Evolutionary conservation across 2,888 invertebrate genomes (phyloP), one percentile per base, ranked within the genome.

Genomic region (Lissocephala sabroskyi): DNA sequence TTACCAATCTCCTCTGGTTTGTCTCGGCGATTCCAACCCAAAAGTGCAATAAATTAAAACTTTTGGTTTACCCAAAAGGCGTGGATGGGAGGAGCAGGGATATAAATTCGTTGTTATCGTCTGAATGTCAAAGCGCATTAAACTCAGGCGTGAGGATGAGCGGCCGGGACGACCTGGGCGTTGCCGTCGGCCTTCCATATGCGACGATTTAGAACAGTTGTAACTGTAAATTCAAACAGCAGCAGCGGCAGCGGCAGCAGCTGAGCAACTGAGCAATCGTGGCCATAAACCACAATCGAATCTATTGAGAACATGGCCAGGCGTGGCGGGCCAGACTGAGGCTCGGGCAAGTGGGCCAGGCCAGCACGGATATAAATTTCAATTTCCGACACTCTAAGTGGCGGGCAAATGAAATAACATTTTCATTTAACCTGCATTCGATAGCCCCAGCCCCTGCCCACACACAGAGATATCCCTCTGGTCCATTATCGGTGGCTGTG

Each of bases 381-480:
- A 77, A 74, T 77, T 74, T 74, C 74, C 74, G 74, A 77, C 77
- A 77, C 76, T 68, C 77, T 67, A 74, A 73, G 78, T 76, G 73
- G 67, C 78, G 70, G 62, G 56, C 73, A 74, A 74, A 74, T 74
- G 73, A 74, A 74, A 74, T 74, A 74, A 74, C 73, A 74, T 74
- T 74, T 74, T 74, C 73, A 74, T 74, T 74, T 74, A 74, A 74
- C 73, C 73, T 74, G 73, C 78, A 78, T 73, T 71, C 78, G 78
- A 71, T 76, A 74, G 45, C 37, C 61, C 41, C 65, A 60, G 42
- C 18, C 44, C 30, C 48, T 40, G 49, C 41, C 49, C 62, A 47
- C 28, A 45, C 36, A 40, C 42, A 17, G 44, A 39, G 37, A 29
- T 14, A 33, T 51, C 47, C 42, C 40, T 41, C 41, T 40, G n/a